Conservation (phyloP, 1,140 invertebrate species). For the Pantala flavescens region DNA sequence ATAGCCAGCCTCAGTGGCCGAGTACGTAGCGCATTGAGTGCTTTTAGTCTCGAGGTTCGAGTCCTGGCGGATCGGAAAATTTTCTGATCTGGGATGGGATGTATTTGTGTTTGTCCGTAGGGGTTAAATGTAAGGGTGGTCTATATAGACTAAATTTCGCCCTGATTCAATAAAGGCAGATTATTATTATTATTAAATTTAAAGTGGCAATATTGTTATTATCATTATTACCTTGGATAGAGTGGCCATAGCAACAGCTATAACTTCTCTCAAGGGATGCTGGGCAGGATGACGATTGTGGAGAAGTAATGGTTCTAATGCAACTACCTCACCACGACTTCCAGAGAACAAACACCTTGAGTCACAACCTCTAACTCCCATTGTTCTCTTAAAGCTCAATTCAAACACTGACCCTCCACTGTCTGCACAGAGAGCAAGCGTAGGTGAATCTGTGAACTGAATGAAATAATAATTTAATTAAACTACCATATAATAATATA, state of each 20-base stretch:
- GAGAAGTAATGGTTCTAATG: slow-evolving; percentile 71
- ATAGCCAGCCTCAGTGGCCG: no score
- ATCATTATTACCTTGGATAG: slow-evolving; percentile 68
- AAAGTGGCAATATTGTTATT: no score
- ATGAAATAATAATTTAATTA: slow-evolving; percentile 19
- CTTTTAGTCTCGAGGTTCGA: no score
- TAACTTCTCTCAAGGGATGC: slow-evolving; percentile 61
- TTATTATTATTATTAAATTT: no score
- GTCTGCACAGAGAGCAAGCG: slow-evolving; percentile 76
- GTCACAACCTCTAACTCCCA: slow-evolving; percentile 79
- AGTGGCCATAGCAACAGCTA: slow-evolving; percentile 84
- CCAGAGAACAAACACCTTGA: slow-evolving; percentile 86
- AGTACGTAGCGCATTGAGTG: no score
- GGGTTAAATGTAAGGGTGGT: no score
- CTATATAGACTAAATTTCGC: no score
- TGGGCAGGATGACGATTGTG: slow-evolving; percentile 33
- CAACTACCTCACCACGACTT: slow-evolving; percentile 86
- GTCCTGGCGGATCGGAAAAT: no score
- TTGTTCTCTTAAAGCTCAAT: slow-evolving; percentile 75
- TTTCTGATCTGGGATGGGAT: no score
- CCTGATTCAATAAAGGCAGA: no score
- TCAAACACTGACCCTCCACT: slow-evolving; percentile 97
- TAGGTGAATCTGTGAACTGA: slow-evolving; percentile 63
- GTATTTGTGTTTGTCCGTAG: no score
- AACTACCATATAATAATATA: no score